phyloP scores from a whole-genome alignment of 2,888 invertebrate genomes.

The Lepidocyrtinus sp. region DNA sequence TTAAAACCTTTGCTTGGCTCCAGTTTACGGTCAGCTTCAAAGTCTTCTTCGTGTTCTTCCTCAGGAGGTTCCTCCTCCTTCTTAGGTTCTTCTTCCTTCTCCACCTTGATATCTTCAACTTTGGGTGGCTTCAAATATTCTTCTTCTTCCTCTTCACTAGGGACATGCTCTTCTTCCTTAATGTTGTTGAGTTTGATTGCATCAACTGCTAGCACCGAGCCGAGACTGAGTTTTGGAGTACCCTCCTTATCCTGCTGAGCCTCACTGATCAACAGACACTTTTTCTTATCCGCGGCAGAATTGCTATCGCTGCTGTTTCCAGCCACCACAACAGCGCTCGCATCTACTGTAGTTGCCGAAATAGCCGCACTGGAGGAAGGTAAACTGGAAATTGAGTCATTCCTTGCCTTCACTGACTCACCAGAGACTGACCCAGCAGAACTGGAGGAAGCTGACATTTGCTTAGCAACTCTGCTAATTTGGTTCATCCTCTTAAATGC shows the following conservation, averaged over 20 bases:
- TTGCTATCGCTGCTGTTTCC: slow-evolving; percentile 21
- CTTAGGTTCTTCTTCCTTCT: slow-evolving; percentile 30
- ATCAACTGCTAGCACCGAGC: slow-evolving; percentile 85
- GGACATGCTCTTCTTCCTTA: slow-evolving; percentile 50
- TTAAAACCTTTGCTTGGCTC: slow-evolving; percentile 73
- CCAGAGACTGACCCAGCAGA: background rate
- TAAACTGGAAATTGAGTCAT: background rate
- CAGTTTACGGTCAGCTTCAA: slow-evolving; percentile 71
- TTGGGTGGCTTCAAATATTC: background rate
- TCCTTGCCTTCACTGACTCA: background rate
- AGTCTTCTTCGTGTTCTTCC: slow-evolving; percentile 69
- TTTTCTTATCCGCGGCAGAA: slow-evolving; percentile 64
- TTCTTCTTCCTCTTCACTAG: slow-evolving; percentile 62
- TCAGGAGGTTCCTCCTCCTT: slow-evolving; percentile 63
- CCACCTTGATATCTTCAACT: slow-evolving; percentile 37
- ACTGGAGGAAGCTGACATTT: background rate
- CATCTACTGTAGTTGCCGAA: background rate
- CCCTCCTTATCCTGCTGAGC: slow-evolving; percentile 74
- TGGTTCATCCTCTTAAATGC: slow-evolving; percentile 56
- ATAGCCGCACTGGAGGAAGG: background rate
- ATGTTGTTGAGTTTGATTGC: slow-evolving; percentile 73
- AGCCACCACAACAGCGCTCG: background rate
- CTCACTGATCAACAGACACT: slow-evolving; percentile 67
- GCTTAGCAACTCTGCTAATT: slow-evolving; percentile 45
- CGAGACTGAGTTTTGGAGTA: slow-evolving; percentile 87